phyloP scores from a whole-genome alignment of 2,797 vertebrate genomes.

The Toxotes lorentzi region DNA sequence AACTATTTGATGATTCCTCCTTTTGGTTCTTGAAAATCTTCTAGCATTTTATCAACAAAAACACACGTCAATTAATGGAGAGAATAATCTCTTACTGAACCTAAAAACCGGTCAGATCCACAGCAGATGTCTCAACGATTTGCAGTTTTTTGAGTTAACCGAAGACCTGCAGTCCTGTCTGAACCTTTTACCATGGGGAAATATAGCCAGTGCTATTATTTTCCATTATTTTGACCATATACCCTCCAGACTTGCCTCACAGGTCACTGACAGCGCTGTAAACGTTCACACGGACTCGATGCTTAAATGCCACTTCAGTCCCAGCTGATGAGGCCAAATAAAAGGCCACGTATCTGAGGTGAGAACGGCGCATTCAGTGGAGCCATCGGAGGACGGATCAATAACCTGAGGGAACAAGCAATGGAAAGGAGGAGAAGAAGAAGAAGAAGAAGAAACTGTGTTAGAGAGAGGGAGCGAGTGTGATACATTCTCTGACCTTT shows the following conservation, averaged over 20 bases:
- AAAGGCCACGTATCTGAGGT: not conserved
- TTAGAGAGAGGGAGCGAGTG: not conserved
- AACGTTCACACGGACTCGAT: not conserved
- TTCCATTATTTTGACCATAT: conserved; percentile 4
- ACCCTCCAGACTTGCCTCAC: not conserved
- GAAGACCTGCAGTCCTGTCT: not conserved
- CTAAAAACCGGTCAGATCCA: too few species aligned
- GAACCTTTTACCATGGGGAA: not conserved
- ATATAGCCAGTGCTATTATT: not conserved
- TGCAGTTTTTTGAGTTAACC: not conserved
- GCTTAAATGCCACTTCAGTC: conserved; percentile 45
- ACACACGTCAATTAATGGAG: too few species aligned
- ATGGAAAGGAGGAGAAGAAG: not conserved
- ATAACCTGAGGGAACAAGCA: conserved; percentile 17
- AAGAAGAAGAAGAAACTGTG: not conserved
- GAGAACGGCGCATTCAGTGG: not conserved
- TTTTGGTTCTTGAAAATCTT: too few species aligned
- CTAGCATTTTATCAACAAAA: too few species aligned
- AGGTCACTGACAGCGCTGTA: not conserved
- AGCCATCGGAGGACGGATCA: conserved; percentile 14
- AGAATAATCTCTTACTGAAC: too few species aligned
- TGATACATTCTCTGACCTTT: conserved; percentile 51
- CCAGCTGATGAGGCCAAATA: conserved; percentile 9
- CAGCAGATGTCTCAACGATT: not conserved
- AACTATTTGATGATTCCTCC: too few species aligned